These are phyloP conservation scores for Chloroceryle inda DNA, from an alignment of 2,797 vertebrate species.

Conservation along the genomic window DNA sequence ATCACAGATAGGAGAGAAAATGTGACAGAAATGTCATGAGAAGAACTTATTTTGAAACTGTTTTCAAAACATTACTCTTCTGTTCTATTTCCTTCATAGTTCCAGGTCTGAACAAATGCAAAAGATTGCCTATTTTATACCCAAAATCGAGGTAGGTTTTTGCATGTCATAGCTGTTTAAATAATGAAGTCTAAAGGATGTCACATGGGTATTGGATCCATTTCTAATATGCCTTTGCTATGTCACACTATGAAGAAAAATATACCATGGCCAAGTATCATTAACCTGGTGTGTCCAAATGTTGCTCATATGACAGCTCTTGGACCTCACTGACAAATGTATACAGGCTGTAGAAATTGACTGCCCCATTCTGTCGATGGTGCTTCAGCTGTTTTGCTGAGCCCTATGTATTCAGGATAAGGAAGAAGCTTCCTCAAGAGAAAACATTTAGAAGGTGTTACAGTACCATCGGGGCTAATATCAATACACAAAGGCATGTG, in stretches of 20 bases:
- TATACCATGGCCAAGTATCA: not conserved
- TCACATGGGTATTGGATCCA: not conserved
- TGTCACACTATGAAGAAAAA: not conserved
- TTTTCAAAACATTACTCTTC: not conserved
- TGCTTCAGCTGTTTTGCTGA: not conserved
- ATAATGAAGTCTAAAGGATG: not conserved
- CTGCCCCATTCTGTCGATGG: not conserved
- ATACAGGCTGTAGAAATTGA: not conserved
- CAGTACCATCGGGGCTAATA: not conserved
- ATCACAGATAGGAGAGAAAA: not conserved
- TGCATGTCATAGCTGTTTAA: not conserved
- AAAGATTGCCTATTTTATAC: not conserved
- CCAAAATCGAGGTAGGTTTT: not conserved
- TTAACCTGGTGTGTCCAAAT: not conserved
- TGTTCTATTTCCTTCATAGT: not conserved
- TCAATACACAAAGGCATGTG: not conserved
- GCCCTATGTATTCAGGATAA: not conserved
- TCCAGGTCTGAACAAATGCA: not conserved
- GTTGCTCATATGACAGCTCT: accelerated
- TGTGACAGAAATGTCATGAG: not conserved
- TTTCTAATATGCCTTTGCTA: not conserved
- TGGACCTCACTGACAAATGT: not conserved
- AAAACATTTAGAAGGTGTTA: not conserved
- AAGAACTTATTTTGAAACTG: not conserved
- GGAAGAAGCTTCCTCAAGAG: not conserved